phyloP scores from a whole-genome alignment of 2,888 invertebrate genomes.

The Pollenia griseotomentosa region DNA sequence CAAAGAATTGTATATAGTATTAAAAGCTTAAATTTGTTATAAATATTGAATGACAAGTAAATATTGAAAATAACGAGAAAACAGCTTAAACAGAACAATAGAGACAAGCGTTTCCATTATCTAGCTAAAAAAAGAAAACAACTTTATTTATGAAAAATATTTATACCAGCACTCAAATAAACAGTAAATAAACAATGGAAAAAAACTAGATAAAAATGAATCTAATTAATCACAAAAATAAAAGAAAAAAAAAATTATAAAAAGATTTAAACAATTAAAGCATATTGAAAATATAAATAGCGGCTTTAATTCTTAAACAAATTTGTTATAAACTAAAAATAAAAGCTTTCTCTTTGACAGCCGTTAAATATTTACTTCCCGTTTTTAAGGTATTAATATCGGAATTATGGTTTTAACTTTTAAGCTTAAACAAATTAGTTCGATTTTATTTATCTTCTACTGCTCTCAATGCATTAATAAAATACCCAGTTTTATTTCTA shows the following conservation, averaged over 20 bases:
- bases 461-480: neutral
- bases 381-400: neutral
- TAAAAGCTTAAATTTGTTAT: conserved; percentile 54
- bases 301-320: neutral
- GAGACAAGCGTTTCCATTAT: conserved; percentile 26
- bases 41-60: conserved; percentile 54
- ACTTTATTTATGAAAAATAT: conserved; percentile 18
- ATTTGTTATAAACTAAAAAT: neutral
- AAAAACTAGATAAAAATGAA: conserved; percentile 13
- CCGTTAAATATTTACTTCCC: conserved; percentile 35
- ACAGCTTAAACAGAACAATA: conserved; percentile 41
- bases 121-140: conserved; percentile 18
- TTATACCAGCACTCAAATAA: neutral
- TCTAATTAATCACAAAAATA: conserved; percentile 19
- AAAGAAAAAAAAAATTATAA: neutral
- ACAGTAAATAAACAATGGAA: conserved; percentile 9
- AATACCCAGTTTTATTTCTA: conserved; percentile 24
- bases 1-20: conserved; percentile 51
- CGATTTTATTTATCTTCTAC: neutral
- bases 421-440: conserved; percentile 17
- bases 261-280: neutral
- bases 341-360: conserved; percentile 30
- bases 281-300: neutral
- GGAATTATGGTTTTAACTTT: neutral
- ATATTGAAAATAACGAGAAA: conserved; percentile 46